phyloP scores from a whole-genome alignment of 2,113 vertebrate species.

The Perca fluviatilis region DNA sequence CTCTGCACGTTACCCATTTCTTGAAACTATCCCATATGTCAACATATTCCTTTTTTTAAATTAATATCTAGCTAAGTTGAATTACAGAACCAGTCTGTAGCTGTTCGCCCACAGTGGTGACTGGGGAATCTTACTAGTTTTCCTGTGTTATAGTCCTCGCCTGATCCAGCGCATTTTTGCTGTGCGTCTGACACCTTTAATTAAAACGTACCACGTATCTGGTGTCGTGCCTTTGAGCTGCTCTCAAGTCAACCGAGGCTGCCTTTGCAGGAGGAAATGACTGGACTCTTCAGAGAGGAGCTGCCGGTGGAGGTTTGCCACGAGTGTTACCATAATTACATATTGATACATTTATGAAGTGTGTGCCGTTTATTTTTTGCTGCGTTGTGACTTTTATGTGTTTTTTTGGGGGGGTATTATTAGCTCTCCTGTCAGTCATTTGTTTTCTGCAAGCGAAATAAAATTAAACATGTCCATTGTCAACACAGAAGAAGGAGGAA shows the following conservation, averaged over 20 bases:
- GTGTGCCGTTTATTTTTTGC: constrained; percentile 68
- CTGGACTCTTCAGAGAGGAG: constrained; percentile 36
- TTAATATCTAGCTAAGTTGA: constrained; percentile 36
- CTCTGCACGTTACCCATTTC: constrained; percentile 35
- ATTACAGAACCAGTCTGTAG: constrained; percentile 51
- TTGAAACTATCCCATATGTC: constrained; percentile 63
- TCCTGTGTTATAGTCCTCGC: constrained; percentile 28
- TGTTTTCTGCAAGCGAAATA: constrained; percentile 42
- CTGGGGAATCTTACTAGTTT: constrained; percentile 31
- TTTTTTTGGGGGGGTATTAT: constrained; percentile 58
- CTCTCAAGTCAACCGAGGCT: constrained; percentile 37
- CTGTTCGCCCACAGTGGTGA: constrained; percentile 11
- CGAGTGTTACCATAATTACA: constrained; percentile 77
- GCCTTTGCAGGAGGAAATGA: constrained; percentile 68
- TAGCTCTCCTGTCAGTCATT: constrained; percentile 61
- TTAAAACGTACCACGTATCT: constrained; percentile 71
- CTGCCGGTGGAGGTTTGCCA: constrained; percentile 33
- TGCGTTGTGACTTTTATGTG: constrained; percentile 63
- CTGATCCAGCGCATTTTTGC: constrained; percentile 20
- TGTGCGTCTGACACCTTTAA: constrained; percentile 72
- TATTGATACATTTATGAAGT: constrained; percentile 80
- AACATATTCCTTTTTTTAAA: constrained; percentile 36
- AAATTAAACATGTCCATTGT: constrained; percentile 56
- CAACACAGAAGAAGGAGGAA: constrained; percentile 53
- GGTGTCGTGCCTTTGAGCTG: constrained; percentile 59